phyloP scores from a whole-genome alignment of 2,113 vertebrate species.

The Montifringilla adamsi region DNA sequence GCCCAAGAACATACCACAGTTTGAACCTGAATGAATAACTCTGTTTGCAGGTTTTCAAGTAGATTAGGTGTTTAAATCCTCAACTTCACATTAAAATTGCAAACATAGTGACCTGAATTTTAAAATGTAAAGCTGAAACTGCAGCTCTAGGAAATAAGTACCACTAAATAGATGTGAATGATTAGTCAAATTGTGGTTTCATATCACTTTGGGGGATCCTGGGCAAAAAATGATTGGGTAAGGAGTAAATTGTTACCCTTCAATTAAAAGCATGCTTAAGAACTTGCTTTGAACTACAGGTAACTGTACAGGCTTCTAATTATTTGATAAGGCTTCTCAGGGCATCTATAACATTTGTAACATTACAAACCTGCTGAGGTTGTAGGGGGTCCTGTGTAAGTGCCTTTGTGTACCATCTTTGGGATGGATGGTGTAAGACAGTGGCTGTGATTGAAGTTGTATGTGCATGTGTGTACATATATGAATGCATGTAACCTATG shows the following conservation, averaged over 20 bases:
- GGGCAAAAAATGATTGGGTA: background rate
- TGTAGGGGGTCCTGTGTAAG: background rate
- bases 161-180: background rate
- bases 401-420: background rate
- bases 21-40: background rate
- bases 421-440: background rate
- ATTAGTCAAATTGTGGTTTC: background rate
- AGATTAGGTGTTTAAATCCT: background rate
- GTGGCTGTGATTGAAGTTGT: background rate
- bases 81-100: background rate
- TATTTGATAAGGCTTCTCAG: background rate
- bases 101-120: background rate
- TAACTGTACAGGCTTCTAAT: background rate
- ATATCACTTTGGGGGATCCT: background rate
- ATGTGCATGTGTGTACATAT: background rate
- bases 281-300: background rate
- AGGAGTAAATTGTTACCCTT: background rate
- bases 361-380: background rate
- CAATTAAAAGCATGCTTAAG: background rate
- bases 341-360: background rate
- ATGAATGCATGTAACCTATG: background rate
- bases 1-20: background rate
- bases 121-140: background rate
- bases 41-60: background rate
- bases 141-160: background rate